Evolutionary conservation across 1,140 invertebrate species (phyloP), one percentile per base, ranked within the genome.

Genomic region (Anagrus nilaparvatae): DNA sequence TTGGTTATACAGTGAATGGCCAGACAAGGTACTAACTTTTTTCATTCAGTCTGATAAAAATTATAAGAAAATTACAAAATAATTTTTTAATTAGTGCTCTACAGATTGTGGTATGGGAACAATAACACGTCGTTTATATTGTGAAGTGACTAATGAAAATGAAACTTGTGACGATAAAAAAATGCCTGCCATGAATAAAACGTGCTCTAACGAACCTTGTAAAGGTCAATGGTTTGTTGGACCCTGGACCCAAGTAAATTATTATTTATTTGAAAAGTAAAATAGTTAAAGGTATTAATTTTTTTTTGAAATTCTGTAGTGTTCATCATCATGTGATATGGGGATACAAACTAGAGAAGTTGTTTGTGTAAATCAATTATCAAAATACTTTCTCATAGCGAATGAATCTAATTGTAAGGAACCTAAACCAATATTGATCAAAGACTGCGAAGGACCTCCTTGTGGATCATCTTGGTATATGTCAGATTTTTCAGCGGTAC

Each of bases 181-280:
- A 19, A 74, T 73, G 48, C 81, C 81, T 0, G 68, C 73, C 39
- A 70, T 65, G 4, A 69, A 69, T 2, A 63, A 77, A 50, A 67
- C 70, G 3, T 86, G 83, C 49, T 70, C 70, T 35, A 76, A 73
- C 30, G 72, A 73, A 30, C 71, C 65, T 5, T 84, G 81, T 55
- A 71, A 73, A 16, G 77, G 74, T 1, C 70, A 77, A 47, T 87
- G 82, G 82, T 81, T 79, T 48, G 59, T 67, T 16, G 78, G 81
- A 14, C 72, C 78, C 2, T 85, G 82, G 82, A 63, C 71, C 3
- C 57, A 74, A 60, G 75, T 74, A 51, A 35, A 10, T 20, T 20
- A 5, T 42, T 9, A 27, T 5, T 42, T 23, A 41, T 21, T n/a
- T 33, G 18, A 34, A 12, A 10, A 9, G 17, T 20, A 24, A 43